Evolutionary conservation across 2,113 vertebrate genomes (phyloP).

Genomic region (Proteles cristata): DNA sequence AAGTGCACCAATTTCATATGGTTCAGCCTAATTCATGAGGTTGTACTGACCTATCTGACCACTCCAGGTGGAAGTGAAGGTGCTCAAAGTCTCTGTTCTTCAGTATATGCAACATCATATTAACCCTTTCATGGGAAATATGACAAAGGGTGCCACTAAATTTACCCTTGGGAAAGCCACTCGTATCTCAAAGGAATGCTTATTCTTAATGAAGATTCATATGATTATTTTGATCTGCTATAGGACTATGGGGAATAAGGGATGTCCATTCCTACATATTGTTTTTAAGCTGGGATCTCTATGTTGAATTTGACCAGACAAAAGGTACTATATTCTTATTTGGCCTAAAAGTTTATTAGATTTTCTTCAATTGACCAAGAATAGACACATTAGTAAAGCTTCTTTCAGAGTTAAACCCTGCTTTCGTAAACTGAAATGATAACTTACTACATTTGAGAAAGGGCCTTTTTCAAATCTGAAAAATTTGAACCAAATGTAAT

Average conservation of each 20-base stretch:
- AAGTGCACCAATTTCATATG: not conserved
- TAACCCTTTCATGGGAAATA: slow-evolving; percentile 20
- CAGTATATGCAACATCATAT: not conserved
- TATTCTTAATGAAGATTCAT: slow-evolving; percentile 33
- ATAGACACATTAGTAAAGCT: slow-evolving; percentile 35
- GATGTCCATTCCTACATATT: slow-evolving; percentile 61
- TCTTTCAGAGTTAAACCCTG: slow-evolving; percentile 59
- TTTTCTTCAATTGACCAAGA: slow-evolving; percentile 50
- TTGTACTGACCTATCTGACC: not conserved
- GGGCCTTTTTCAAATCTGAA: slow-evolving; percentile 53
- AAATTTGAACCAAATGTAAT: slow-evolving; percentile 65
- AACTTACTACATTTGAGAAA: slow-evolving; percentile 57
- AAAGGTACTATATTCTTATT: slow-evolving; percentile 44
- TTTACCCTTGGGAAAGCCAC: slow-evolving; percentile 37
- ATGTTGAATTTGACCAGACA: slow-evolving; percentile 14
- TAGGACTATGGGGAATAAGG: not conserved
- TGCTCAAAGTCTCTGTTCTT: not conserved
- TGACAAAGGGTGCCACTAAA: not conserved
- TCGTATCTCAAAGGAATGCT: not conserved
- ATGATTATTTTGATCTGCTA: not conserved
- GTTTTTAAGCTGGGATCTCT: slow-evolving; percentile 34
- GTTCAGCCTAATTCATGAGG: not conserved
- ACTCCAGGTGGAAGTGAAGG: not conserved
- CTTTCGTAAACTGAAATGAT: slow-evolving; percentile 45
- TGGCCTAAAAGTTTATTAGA: slow-evolving; percentile 36